Percentiles rank a stretch among this genome's conserved stretches.
Evolutionary conservation across 2,113 vertebrate species (phyloP).

Genomic region (Ahaetulla prasina): DNA sequence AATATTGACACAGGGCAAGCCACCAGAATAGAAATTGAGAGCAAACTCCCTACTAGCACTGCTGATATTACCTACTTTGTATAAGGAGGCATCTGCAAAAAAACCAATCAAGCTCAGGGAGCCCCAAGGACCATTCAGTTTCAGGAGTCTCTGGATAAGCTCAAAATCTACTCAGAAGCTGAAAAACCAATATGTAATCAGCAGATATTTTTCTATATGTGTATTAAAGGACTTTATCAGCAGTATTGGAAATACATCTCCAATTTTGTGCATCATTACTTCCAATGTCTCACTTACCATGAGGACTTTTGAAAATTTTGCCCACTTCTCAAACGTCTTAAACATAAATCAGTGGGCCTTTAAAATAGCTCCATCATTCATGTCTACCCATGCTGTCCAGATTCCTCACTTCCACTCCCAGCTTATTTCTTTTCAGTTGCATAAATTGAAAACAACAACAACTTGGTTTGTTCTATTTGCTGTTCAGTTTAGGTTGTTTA

Average conservation of each 20-base stretch:
- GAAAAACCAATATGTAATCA: background rate
- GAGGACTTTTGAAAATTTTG: constrained; percentile 33
- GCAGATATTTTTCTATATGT: background rate
- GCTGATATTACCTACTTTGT: background rate
- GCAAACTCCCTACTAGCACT: background rate
- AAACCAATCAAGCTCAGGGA: background rate
- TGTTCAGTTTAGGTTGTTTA: background rate
- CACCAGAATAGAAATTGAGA: background rate
- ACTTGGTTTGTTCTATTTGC: background rate
- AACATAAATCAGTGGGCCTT: constrained; percentile 14
- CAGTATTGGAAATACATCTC: constrained; percentile 33
- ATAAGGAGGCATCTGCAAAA: background rate
- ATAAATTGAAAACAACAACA: background rate
- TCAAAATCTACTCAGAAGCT: background rate
- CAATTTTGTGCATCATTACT: constrained; percentile 14
- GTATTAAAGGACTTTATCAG: constrained; percentile 25
- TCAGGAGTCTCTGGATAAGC: background rate
- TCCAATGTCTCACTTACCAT: constrained; percentile 38
- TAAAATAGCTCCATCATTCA: constrained; percentile 10
- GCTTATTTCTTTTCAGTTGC: constrained; percentile 23
- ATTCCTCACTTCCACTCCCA: background rate
- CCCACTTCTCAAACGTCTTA: constrained; percentile 4
- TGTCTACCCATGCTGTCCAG: background rate
- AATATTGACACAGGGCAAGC: background rate
- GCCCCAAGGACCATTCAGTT: background rate